phyloP scores from a whole-genome alignment of 2,797 vertebrate genomes.

The Acomys russatus region DNA sequence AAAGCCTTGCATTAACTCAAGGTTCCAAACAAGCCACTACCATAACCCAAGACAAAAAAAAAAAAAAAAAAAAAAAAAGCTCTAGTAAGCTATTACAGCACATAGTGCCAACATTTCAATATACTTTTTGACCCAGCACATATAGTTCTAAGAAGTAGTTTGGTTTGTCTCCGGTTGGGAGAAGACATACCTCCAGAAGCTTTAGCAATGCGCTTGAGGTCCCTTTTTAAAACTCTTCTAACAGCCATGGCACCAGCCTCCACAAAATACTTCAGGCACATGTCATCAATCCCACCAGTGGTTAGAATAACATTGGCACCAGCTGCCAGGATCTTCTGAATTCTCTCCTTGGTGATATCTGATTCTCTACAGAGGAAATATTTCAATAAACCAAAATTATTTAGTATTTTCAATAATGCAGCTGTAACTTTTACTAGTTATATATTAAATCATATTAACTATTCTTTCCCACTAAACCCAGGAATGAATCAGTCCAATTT shows the following conservation, averaged over 20 bases:
- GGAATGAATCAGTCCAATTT: neutral
- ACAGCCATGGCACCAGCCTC: constrained; percentile 98
- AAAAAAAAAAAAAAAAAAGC: no score
- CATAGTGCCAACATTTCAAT: neutral
- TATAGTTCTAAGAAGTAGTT: fast-evolving
- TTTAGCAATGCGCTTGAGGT: constrained; percentile 98
- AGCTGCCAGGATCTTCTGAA: constrained; percentile 97
- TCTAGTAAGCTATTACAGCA: no score
- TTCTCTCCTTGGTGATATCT: constrained; percentile 98
- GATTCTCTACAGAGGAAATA: constrained; percentile 91
- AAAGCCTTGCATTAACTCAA: neutral
- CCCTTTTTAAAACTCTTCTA: constrained; percentile 96
- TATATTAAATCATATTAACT: neutral
- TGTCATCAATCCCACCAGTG: constrained; percentile 98
- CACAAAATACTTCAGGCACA: constrained; percentile 99
- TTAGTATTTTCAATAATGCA: neutral
- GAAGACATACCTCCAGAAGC: constrained; percentile 94
- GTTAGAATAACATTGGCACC: constrained; percentile 97
- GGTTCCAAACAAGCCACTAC: neutral
- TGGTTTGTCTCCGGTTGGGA: fast-evolving
- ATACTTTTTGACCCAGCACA: fast-evolving
- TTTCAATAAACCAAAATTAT: neutral
- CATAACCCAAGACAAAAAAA: neutral
- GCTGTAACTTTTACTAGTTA: neutral
- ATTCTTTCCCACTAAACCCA: neutral